Evolutionary conservation across 2,113 vertebrate species (phyloP).

Genomic region (Cyprinodon brontotheroides): DNA sequence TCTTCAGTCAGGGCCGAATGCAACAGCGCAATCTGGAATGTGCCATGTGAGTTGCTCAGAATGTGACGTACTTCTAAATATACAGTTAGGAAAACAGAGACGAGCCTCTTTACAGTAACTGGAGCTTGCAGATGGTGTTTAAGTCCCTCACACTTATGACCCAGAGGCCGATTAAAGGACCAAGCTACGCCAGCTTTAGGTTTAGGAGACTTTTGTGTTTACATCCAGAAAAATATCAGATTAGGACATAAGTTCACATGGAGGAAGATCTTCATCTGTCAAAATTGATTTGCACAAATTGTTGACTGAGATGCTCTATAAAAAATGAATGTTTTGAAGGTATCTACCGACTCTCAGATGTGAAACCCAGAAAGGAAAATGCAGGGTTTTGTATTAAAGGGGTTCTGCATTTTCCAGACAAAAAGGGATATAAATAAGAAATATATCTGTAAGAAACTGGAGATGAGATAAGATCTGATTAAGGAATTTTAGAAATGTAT

Average conservation of each 20-base stretch:
- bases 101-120: slow-evolving; percentile 71
- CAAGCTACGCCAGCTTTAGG: not conserved
- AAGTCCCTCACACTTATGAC: slow-evolving; percentile 47
- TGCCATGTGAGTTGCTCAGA: slow-evolving; percentile 66
- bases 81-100: slow-evolving; percentile 72
- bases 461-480: not conserved
- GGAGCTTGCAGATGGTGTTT: slow-evolving; percentile 65
- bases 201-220: not conserved
- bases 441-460: not conserved
- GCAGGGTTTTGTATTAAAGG: not conserved
- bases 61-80: slow-evolving; percentile 77
- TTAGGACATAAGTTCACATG: not conserved
- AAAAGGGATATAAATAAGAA: not conserved
- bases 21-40: slow-evolving; percentile 70
- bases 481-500: not conserved
- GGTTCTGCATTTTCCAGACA: not conserved
- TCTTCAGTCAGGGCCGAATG: slow-evolving; percentile 45
- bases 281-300: too few species aligned
- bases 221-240: not conserved
- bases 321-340: not conserved
- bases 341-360: not conserved
- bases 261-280: not conserved
- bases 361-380: not conserved
- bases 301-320: not conserved
- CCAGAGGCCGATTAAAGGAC: slow-evolving; percentile 20